Conservation (phyloP, 2,888 invertebrate genomes). For the Plebejus argus region DNA sequence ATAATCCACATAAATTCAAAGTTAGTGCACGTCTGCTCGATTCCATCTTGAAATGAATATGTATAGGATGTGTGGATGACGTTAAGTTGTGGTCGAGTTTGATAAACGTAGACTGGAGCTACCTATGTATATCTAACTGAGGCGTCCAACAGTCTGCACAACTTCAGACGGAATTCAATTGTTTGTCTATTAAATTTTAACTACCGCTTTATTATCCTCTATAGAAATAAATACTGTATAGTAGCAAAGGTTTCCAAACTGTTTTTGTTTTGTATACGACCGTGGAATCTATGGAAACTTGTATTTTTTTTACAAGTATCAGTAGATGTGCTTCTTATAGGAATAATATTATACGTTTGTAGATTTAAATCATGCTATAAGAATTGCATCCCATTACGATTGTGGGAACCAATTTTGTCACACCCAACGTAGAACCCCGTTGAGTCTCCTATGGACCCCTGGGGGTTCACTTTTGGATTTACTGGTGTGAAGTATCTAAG, state of each 20-base stretch:
- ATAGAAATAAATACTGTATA: not conserved
- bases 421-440: no score
- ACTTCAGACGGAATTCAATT: not conserved
- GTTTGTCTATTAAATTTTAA: not conserved
- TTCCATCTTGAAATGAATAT: constrained; percentile 13
- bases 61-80: not conserved
- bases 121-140: not conserved
- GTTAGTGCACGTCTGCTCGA: not conserved
- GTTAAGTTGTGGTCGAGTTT: not conserved
- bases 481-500: no score
- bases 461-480: no score
- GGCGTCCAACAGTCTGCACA: not conserved
- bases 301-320: no score
- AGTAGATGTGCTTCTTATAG: no score
- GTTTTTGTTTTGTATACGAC: not conserved
- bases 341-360: no score
- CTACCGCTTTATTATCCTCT: not conserved
- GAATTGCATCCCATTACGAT: no score
- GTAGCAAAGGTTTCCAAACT: not conserved
- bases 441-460: no score
- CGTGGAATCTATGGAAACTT: not conserved
- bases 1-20: not conserved
- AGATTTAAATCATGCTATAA: no score
- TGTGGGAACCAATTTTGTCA: no score
- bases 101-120: constrained; percentile 7